These are phyloP conservation scores for Chaenocephalus aceratus DNA, from an alignment of 2,113 vertebrate genomes.

Conservation along the genomic window DNA sequence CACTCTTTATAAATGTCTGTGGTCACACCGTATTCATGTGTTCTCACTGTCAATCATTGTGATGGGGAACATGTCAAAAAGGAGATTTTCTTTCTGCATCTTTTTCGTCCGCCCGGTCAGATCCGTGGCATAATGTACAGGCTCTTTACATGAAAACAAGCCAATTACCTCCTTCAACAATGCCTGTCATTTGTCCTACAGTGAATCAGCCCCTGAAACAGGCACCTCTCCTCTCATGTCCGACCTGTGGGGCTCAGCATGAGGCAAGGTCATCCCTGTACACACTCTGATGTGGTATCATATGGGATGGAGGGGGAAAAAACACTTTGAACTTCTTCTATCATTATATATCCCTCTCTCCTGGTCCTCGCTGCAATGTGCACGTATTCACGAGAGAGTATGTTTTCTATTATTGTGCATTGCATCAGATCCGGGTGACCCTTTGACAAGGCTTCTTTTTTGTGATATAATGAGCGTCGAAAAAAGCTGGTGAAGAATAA, in stretches of 20 bases:
- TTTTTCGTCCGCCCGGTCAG: too few relatives aligned
- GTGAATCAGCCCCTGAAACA: slow-evolving; percentile 65
- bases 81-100: slow-evolving; percentile 28
- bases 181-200: slow-evolving; percentile 74
- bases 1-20: slow-evolving; percentile 16
- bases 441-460: slow-evolving; percentile 71
- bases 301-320: slow-evolving; percentile 27
- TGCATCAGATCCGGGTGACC: slow-evolving; percentile 79
- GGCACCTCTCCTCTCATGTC: slow-evolving; percentile 63
- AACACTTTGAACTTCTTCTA: slow-evolving; percentile 73
- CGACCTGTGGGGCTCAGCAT: slow-evolving; percentile 61
- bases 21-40: slow-evolving; percentile 52
- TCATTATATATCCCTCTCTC: slow-evolving; percentile 62
- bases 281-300: slow-evolving; percentile 73
- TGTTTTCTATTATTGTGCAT: slow-evolving; percentile 84
- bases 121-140: slow-evolving; percentile 47
- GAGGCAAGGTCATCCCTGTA: slow-evolving; percentile 64
- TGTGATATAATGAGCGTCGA: slow-evolving; percentile 78
- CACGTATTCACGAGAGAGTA: slow-evolving; percentile 70
- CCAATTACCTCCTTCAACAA: slow-evolving; percentile 68
- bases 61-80: slow-evolving; percentile 40
- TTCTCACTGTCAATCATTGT: slow-evolving; percentile 70
- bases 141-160: slow-evolving; percentile 64
- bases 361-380: slow-evolving; percentile 70
- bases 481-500: slow-evolving; percentile 70